Base-by-base conservation (phyloP, 2,113 vertebrate species). In the Lucifuga dentata region DNA sequence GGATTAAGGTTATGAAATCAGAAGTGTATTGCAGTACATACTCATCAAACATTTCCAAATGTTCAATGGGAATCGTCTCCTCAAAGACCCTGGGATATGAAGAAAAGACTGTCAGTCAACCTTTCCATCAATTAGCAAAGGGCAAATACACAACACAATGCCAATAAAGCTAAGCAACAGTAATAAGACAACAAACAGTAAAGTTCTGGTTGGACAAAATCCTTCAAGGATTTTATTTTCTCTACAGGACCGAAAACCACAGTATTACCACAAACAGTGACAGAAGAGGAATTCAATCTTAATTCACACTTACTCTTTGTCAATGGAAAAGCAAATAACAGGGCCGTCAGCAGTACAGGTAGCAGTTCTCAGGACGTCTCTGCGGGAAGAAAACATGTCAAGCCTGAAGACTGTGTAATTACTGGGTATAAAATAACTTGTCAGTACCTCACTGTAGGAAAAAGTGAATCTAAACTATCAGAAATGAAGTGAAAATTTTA, bases 321-420 rank as follows among this genome's bases (percentile, higher is more conserved):
- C 92, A 5, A 95, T 89, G 52, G 89, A 90, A 71, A 94, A 89
- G 64, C 94, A 95, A 39, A 91, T 94, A 24, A 95, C 94, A 0
- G 86, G 82, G 19, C 88, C 93, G 1, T 92, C 81, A 0, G 94
- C 94, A 2, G 88, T 86, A 81, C 94, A 95, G 9, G 93, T 93
- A 7, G 94, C 94, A 0, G 94, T 94, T 72, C 94, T 81, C 62
- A 86, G 69, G 2, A 92, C 90, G 71, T 92, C 93, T 1, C 93
- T 94, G 88, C 12, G 74, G 35, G 23, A 52, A 0, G 5, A 50
- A 5, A 81, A 51, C 19, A 24, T 16, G 52, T 69, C 26, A 52
- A 13, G 26, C 26, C 23, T 17, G n/a, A 38, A 38, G 16, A 38
- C n/a, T 8, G 6, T 46, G 13, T 49, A 11, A 29, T 21, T 36